phyloP scores from a whole-genome alignment of 2,113 vertebrate species.

The Eurystomus gularis region DNA sequence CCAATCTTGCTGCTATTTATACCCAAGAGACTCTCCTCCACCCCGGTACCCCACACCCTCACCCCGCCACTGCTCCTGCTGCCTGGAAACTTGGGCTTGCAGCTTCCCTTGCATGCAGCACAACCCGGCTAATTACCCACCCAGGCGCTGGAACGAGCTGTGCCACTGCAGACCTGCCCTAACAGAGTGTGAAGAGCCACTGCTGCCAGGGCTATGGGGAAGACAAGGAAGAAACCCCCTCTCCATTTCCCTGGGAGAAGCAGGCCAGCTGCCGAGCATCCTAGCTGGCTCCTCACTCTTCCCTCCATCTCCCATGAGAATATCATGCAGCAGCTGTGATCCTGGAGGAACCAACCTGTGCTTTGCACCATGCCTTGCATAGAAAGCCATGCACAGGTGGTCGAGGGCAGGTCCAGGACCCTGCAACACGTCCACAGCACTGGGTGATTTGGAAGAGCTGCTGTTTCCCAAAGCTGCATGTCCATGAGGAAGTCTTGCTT shows the following conservation, averaged over 20 bases:
- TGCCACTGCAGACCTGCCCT: neutral
- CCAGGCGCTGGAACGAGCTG: neutral
- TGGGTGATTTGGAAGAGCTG: neutral
- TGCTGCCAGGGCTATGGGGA: neutral
- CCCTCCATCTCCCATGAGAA: neutral
- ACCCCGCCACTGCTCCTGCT: neutral
- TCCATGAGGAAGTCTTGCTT: neutral
- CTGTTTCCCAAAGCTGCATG: rapidly evolving
- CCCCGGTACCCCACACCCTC: neutral
- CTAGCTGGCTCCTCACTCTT: neutral
- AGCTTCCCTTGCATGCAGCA: neutral
- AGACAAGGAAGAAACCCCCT: neutral
- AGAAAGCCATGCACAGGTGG: rapidly evolving
- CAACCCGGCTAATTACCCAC: neutral
- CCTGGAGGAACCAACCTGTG: neutral
- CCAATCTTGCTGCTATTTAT: slow-evolving; percentile 50
- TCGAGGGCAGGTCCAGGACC: neutral
- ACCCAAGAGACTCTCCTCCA: slow-evolving; percentile 41
- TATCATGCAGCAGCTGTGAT: rapidly evolving
- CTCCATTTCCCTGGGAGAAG: neutral
- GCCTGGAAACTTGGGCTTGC: slow-evolving; percentile 21
- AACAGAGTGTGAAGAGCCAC: neutral
- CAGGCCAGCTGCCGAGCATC: neutral
- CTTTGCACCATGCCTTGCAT: rapidly evolving
- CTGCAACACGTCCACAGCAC: neutral